phyloP scores from a whole-genome alignment of 2,888 invertebrate species.

The Diaphora mendica region DNA sequence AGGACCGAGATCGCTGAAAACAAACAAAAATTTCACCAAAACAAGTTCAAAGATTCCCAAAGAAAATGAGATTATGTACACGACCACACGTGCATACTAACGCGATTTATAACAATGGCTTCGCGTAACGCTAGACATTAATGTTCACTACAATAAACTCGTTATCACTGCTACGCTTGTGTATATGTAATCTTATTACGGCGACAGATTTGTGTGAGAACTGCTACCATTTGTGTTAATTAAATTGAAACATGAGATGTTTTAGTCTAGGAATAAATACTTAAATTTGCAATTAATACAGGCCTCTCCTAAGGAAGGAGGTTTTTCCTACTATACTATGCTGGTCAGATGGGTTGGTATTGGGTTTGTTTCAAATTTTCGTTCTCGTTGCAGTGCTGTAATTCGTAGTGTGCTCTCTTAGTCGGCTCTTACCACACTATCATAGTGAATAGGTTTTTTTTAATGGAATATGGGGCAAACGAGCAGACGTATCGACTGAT shows the following conservation, averaged over 20 bases:
- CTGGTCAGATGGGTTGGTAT: no score
- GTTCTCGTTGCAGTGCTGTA: no score
- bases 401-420: no score
- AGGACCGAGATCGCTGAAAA: background rate
- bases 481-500: no score
- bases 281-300: no score
- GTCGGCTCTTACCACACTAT: no score
- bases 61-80: conserved; percentile 14
- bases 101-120: conserved; percentile 47
- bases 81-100: conserved; percentile 17
- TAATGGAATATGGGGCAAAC: no score
- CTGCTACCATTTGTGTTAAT: background rate
- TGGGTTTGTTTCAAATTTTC: no score
- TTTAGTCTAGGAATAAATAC: background rate
- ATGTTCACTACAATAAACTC: conserved; percentile 20
- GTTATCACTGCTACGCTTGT: conserved; percentile 11
- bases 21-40: background rate
- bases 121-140: conserved; percentile 28
- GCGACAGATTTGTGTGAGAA: background rate
- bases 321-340: no score
- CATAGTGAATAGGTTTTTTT: no score
- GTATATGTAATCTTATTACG: conserved; percentile 11
- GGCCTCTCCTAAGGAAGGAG: no score
- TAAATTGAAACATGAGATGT: background rate
- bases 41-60: conserved; percentile 12